phyloP scores from a whole-genome alignment of 2,797 vertebrate species.

The Rhinichthys osculus region DNA sequence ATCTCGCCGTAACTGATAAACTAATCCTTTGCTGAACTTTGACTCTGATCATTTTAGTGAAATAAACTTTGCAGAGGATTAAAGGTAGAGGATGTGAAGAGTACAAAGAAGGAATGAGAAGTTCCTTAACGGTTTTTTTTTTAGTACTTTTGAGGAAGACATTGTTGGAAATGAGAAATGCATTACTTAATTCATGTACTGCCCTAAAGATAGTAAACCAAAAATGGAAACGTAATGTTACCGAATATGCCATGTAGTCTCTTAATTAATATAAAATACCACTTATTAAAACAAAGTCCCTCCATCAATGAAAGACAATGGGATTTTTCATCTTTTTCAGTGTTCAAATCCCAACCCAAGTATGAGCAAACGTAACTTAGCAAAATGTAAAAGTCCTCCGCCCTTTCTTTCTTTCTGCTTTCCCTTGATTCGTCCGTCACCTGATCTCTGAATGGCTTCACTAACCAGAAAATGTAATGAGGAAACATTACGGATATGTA shows the following conservation, averaged over 20 bases:
- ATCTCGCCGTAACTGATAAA: conserved; percentile 32
- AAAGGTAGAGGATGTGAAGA: conserved; percentile 22
- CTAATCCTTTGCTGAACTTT: conserved; percentile 37
- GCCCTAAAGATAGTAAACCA: background rate
- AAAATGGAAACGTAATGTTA: background rate
- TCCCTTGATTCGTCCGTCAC: conserved; percentile 15
- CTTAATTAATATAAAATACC: background rate
- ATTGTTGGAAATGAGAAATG: background rate
- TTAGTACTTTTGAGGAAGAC: background rate
- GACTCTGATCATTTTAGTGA: conserved; percentile 11
- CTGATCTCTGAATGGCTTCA: conserved; percentile 46
- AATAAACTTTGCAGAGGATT: conserved; percentile 27
- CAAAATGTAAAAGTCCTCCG: background rate
- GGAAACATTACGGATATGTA: conserved; percentile 39
- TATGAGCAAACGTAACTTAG: background rate
- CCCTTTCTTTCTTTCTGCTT: background rate
- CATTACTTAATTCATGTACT: background rate
- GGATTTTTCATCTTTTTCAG: background rate
- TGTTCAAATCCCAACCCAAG: background rate
- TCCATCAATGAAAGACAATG: no score
- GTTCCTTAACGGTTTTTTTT: background rate
- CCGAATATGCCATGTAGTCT: background rate
- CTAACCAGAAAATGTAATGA: conserved; percentile 43
- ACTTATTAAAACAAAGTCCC: background rate
- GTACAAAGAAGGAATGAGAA: background rate